These are phyloP conservation scores for Falco berigora DNA, from an alignment of 2,797 vertebrate species.

Conservation along the genomic window DNA sequence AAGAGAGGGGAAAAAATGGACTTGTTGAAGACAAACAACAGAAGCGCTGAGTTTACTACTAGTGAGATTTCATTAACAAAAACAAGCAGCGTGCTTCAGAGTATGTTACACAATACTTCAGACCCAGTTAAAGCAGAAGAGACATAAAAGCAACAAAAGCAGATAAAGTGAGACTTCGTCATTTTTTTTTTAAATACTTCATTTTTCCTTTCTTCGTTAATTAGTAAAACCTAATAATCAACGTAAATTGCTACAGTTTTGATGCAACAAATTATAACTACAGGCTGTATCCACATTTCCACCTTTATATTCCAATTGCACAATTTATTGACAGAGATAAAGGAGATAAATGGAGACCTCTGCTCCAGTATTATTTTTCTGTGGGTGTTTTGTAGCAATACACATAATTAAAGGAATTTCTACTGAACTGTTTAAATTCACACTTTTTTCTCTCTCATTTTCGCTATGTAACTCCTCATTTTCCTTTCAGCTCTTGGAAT, in stretches of 20 bases:
- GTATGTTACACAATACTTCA: neutral
- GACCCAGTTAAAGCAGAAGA: neutral
- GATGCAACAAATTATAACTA: neutral
- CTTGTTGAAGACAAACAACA: neutral
- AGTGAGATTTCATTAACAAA: neutral
- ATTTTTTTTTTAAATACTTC: neutral
- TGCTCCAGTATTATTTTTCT: neutral
- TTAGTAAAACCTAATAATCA: neutral
- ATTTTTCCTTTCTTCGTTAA: neutral
- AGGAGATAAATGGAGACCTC: neutral
- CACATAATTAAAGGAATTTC: neutral
- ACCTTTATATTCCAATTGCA: neutral
- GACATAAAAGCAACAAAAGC: neutral
- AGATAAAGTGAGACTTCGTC: neutral
- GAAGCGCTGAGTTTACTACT: neutral
- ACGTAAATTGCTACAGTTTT: neutral
- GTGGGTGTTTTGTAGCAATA: neutral
- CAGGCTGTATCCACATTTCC: neutral
- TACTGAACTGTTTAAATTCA: neutral
- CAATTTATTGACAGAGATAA: neutral
- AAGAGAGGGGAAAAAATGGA: neutral
- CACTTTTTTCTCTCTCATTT: neutral
- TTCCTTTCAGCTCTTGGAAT: neutral
- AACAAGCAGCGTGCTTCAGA: neutral
- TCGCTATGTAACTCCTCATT: neutral